phyloP scores from a whole-genome alignment of 1,140 invertebrate genomes.

The Saxidomus purpurata region DNA sequence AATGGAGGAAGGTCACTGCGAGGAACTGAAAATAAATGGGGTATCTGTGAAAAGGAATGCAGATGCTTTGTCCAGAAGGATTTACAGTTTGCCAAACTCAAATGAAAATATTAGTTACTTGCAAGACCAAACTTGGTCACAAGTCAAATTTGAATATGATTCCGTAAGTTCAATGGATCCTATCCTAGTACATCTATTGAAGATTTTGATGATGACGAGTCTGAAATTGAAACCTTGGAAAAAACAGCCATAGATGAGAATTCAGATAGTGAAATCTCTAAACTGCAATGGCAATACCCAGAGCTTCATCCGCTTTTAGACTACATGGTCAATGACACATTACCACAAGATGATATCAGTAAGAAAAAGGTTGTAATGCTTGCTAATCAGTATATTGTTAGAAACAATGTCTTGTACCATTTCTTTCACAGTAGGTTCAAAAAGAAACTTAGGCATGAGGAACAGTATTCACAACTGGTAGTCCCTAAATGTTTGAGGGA shows the following conservation, averaged over 20 bases:
- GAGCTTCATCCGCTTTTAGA: slow-evolving; percentile 30
- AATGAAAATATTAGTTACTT: too few species aligned
- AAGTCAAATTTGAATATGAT: slow-evolving; percentile 37
- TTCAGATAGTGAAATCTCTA: background rate
- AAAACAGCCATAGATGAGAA: background rate
- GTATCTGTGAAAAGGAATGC: slow-evolving; percentile 64
- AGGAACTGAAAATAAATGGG: slow-evolving; percentile 47
- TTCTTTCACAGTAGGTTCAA: slow-evolving; percentile 41
- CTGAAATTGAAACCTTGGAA: too few species aligned
- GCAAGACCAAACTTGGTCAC: too few species aligned
- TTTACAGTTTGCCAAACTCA: too few species aligned
- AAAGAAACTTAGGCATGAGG: background rate
- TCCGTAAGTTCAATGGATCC: background rate
- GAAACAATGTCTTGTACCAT: slow-evolving; percentile 63
- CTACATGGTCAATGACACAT: too few species aligned
- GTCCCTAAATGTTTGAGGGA: slow-evolving; percentile 31
- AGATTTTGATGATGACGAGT: too few species aligned
- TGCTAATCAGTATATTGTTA: slow-evolving; percentile 58
- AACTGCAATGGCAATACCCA: slow-evolving; percentile 45
- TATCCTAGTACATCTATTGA: background rate
- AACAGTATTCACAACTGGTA: slow-evolving; percentile 27
- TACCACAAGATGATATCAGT: too few species aligned
- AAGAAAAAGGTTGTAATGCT: background rate
- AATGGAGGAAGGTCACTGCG: slow-evolving; percentile 62
- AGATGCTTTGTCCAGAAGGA: slow-evolving; percentile 60